Evolutionary conservation across 2,888 invertebrate species (phyloP), one percentile per base, ranked within the genome.

Genomic region (Emesis furor): DNA sequence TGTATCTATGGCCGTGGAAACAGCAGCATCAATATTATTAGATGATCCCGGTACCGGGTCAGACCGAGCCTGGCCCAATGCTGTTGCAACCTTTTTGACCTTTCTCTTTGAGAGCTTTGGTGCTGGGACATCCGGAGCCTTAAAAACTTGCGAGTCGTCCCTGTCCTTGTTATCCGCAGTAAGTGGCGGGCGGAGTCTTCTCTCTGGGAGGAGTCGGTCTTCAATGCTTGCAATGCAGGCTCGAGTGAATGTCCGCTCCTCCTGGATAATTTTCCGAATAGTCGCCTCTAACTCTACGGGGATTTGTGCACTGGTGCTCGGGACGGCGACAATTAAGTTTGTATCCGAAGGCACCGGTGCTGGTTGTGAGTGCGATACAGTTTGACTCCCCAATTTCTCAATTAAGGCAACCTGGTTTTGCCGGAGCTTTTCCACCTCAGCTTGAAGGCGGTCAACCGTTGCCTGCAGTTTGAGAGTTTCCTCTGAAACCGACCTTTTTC

Each of bases 191-290:
- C 24, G 24, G 24, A 24, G 24, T 24, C 24, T 24, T 24, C 24
- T 24, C 1, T 55, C 17, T 17, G 55, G 55, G n/a, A 55, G 17
- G 55, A 55, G 55, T 5, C 55, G 14, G 55, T 55, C 55, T 55
- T 55, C 55, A 6, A 55, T 55, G n/a, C 55, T 10, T 3, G 14
- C 55, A 17, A 55, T n/a, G 3, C 14, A 55, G 1, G 55, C 55
- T 55, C 71, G n/a, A 5, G 42, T 42, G 71, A 39, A 46, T n/a
- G 46, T 17, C 46, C 71, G 35, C 46, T 72, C 71, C 71, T 72
- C 71, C 46, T 8, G 6, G 1, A 72, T 24, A 5, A 72, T 39
- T 39, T 72, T 72, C n/a, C 71, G n/a, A 24, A 72, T 46, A 8
- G 37, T 12, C 6, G 37, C 71, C 71, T 72, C 71, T 12, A 46